Conservation (phyloP, 2,888 invertebrate species). For the Apamea monoglypha region DNA sequence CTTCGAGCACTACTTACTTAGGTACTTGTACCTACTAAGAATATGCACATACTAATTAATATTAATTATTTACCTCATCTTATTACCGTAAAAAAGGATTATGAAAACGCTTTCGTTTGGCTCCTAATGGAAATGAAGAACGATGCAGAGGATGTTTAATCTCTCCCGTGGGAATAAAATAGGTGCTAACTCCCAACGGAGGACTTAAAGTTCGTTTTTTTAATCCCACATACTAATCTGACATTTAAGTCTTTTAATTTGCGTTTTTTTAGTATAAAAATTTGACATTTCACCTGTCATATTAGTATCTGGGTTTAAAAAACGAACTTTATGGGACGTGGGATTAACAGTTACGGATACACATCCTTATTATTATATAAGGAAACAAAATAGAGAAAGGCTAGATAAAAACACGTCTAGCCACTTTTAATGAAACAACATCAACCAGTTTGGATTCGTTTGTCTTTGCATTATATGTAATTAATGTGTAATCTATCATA, state of each 20-base stretch:
- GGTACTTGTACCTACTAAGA: neutral
- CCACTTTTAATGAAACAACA: neutral
- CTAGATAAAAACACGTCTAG: slow-evolving; percentile 16
- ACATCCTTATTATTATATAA: neutral
- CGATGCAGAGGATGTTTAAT: neutral
- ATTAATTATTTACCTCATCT: neutral
- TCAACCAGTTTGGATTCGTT: slow-evolving; percentile 25
- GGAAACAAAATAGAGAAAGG: neutral
- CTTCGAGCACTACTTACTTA: neutral
- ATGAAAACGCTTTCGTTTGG: neutral
- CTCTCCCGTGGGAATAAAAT: neutral
- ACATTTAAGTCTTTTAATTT: too few relatives aligned
- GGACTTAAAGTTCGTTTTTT: neutral
- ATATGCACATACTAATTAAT: neutral
- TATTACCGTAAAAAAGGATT: neutral
- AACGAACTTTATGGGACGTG: neutral
- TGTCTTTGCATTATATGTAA: slow-evolving; percentile 14
- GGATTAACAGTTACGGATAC: neutral
- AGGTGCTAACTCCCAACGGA: neutral
- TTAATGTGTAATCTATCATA: neutral
- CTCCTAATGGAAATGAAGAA: neutral
- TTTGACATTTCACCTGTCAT: too few relatives aligned
- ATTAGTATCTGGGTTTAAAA: too few relatives aligned
- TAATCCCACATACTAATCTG: too few relatives aligned
- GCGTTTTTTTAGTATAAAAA: too few relatives aligned